A percentile compares a stretch with the other conserved stretches of the same genome.
Evolutionary conservation across 2,888 invertebrate species (phyloP).

Genomic region (Polietes domitor): DNA sequence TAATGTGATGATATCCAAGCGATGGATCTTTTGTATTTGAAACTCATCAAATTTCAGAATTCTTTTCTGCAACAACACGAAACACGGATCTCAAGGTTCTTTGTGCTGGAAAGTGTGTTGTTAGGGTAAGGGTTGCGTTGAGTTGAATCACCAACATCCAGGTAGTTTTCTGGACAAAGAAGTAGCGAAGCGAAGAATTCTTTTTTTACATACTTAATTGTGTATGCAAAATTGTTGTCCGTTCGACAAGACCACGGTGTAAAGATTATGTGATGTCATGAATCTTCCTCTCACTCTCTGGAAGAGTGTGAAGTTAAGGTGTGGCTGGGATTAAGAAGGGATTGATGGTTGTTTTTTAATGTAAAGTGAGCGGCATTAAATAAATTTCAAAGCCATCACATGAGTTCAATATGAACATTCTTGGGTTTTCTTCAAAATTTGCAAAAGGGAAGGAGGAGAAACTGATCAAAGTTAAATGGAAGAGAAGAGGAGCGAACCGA

Average conservation of each 20-base stretch:
- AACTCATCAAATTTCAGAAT: slow-evolving; percentile 1
- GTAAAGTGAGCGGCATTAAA: too few species aligned
- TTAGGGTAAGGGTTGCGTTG: neutral
- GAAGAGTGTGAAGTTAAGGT: neutral
- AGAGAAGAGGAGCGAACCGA: too few species aligned
- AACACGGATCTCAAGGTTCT: slow-evolving; percentile 11
- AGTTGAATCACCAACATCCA: neutral
- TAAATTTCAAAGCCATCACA: too few species aligned
- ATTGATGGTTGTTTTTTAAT: too few species aligned
- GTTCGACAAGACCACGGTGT: neutral
- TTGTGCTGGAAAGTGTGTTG: neutral
- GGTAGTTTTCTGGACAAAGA: neutral
- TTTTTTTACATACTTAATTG: neutral
- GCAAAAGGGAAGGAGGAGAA: too few species aligned
- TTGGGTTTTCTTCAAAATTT: too few species aligned
- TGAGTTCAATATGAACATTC: too few species aligned
- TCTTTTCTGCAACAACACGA: neutral
- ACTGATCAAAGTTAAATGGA: too few species aligned
- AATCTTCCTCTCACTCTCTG: neutral
- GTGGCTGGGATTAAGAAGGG: neutral
- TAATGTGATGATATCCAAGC: neutral
- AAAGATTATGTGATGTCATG: too few species aligned
- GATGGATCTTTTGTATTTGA: neutral
- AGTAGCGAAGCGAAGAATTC: neutral
- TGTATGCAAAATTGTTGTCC: neutral